phyloP scores from a whole-genome alignment of 2,888 invertebrate species.

The Drosophila nigricruria region DNA sequence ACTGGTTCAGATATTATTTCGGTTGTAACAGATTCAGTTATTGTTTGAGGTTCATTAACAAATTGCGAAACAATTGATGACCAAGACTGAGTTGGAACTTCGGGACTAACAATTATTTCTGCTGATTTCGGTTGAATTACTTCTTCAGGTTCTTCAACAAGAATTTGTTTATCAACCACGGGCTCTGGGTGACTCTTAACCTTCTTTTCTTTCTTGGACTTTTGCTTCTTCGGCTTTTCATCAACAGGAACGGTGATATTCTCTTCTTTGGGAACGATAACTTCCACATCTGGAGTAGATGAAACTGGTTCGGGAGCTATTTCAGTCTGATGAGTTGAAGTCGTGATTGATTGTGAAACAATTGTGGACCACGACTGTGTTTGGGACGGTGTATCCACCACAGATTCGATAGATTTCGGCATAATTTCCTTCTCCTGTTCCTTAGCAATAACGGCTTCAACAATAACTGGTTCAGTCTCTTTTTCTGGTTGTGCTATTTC shows the following conservation, averaged over 20 bases:
- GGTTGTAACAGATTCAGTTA: background rate
- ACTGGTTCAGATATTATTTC: background rate
- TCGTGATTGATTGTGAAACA: constrained; percentile 31
- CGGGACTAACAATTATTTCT: background rate
- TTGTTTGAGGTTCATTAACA: constrained; percentile 20
- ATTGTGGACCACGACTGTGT: constrained; percentile 58
- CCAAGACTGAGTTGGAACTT: constrained; percentile 38
- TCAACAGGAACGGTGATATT: constrained; percentile 3
- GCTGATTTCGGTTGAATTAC: background rate
- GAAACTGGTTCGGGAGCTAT: background rate
- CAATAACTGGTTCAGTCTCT: too few relatives aligned
- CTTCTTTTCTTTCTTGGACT: constrained; percentile 47
- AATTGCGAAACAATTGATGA: constrained; percentile 49
- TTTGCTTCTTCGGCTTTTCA: constrained; percentile 42
- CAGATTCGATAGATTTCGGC: too few relatives aligned
- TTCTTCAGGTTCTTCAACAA: constrained; percentile 4
- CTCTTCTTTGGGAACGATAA: constrained; percentile 20
- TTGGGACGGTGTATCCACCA: background rate
- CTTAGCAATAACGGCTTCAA: too few relatives aligned
- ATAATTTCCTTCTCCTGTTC: too few relatives aligned
- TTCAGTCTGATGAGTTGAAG: constrained; percentile 4
- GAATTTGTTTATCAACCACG: background rate
- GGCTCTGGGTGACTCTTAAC: background rate
- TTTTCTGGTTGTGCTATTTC: constrained; percentile 13
- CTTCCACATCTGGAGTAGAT: constrained; percentile 4